Conservation (phyloP, 2,888 invertebrate species). For the Polyommatus icarus region DNA sequence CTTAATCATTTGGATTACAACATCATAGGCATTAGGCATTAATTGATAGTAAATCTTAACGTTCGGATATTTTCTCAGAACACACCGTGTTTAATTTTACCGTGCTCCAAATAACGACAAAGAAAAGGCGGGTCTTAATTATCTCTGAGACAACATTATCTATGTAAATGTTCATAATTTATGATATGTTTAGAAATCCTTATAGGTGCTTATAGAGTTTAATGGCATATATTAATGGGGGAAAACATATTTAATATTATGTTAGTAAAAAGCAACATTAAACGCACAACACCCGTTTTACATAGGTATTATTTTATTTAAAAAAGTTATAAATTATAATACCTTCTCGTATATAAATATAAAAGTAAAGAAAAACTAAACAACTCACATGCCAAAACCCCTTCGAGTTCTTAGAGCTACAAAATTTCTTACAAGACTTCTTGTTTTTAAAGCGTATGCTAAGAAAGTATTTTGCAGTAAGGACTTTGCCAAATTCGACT, state of each 20-base stretch:
- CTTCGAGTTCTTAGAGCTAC: no score
- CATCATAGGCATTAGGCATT: not conserved
- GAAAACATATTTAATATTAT: not conserved
- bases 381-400: no score
- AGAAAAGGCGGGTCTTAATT: not conserved
- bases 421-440: no score
- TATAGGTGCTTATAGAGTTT: not conserved
- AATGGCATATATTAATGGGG: not conserved
- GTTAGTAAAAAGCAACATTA: no score
- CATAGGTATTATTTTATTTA: no score
- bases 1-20: not conserved
- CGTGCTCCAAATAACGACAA: not conserved
- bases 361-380: no score
- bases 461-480: no score
- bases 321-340: no score
- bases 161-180: slow-evolving; percentile 24
- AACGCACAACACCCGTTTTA: no score
- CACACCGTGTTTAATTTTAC: not conserved
- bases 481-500: no score
- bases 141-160: slow-evolving; percentile 24
- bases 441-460: no score
- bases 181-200: slow-evolving; percentile 14
- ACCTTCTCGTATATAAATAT: no score
- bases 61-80: not conserved
- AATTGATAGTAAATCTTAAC: not conserved